Evolutionary conservation across 2,888 invertebrate genomes (phyloP), one percentile per base, ranked within the genome.

Genomic region (Ellobium chinense): DNA sequence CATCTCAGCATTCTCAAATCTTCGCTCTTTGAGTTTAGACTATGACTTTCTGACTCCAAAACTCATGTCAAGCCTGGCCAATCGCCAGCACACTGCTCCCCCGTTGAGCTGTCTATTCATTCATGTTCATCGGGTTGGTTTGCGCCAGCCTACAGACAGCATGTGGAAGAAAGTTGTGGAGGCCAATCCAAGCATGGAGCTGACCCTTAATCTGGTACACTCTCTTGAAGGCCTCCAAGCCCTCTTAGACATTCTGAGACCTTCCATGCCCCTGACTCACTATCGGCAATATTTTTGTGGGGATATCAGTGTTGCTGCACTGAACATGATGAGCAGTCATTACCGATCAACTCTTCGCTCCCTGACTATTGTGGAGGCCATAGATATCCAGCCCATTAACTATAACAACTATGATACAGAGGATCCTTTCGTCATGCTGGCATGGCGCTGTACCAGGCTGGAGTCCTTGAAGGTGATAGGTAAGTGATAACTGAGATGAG

Each of bases 231-330:
- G 95, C 70, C 73, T 83, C 14, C 68, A 94, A 84, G 93, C 94
- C 82, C 92, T 96, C 84, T 94, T 96, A 81, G 94, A 95, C 83
- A 95, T 96, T 85, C 92, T 96, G 73, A 94, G 94, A 85, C 94
- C 94, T 65, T 94, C 95, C 79, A 95, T 96, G 95, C 96, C 96
- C 27, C 93, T 96, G 31, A 95, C 95, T 31, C 95, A 96, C 91
- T 94, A 96, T 73, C 95, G 95, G 89, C 95, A 95, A 78, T 94
- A 96, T 86, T 96, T 96, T 93, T 96, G 96, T 92, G 95, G 95
- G 92, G 93, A 94, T 91, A 93, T 95, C 73, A 95, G 95, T 88
- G 89, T 94, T 81, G 92, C 93, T 62, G 94, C 95, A 54, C 92
- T 96, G 68, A 94, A 94, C 88, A 91, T 92, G 83, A 92, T 96